Percentiles rank a stretch among this genome's conserved stretches.
Conservation (phyloP, 2,113 vertebrate species). For the Rattus rattus region DNA sequence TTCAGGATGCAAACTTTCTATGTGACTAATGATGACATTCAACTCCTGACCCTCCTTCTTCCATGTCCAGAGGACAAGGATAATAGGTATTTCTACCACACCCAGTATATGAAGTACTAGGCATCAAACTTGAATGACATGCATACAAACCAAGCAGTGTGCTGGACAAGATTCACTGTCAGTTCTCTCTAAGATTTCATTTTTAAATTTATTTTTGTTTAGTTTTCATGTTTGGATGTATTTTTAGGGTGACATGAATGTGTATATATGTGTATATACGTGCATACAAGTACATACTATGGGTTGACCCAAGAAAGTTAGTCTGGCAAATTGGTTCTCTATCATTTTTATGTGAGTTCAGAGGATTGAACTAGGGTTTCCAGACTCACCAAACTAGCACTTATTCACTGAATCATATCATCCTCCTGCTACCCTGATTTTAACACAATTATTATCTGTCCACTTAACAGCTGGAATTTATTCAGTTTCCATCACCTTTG, state of each 20-base stretch:
- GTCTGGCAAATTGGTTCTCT: neutral
- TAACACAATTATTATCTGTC: neutral
- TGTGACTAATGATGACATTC: too few species aligned
- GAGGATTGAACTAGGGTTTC: neutral
- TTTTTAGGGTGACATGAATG: neutral
- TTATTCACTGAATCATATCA: neutral
- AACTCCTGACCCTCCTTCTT: neutral
- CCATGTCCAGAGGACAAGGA: too few species aligned
- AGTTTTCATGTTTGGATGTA: neutral
- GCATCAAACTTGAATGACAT: neutral
- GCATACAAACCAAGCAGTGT: neutral
- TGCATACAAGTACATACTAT: neutral
- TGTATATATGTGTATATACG: too few species aligned
- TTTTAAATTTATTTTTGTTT: neutral
- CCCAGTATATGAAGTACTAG: too few species aligned
- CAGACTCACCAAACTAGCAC: neutral
- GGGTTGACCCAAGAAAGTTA: neutral
- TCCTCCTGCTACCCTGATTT: neutral
- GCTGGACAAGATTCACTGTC: too few species aligned
- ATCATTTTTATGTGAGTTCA: neutral
- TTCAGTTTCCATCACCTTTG: conserved; percentile 18
- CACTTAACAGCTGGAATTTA: neutral
- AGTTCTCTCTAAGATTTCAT: neutral
- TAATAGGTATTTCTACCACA: neutral
- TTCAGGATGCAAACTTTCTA: neutral